Conservation (phyloP, 2,888 invertebrate species). For the Minunthozetes semirufus region DNA sequence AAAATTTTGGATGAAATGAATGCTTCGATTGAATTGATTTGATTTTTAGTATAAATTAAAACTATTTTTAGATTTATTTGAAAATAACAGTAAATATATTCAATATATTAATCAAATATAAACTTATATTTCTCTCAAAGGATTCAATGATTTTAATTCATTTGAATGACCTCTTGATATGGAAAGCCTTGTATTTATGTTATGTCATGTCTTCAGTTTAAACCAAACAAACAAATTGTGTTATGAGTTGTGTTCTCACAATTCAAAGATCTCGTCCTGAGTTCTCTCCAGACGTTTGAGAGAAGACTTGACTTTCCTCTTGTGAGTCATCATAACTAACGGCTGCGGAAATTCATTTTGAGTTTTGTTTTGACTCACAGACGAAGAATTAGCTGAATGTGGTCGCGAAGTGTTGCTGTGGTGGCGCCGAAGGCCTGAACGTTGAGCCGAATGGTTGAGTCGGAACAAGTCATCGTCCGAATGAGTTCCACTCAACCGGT, state of each 20-base stretch:
- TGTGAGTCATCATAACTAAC: slow-evolving; percentile 52
- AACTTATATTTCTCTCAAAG: background rate
- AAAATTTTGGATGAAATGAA: background rate
- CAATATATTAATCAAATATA: background rate
- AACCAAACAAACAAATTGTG: background rate
- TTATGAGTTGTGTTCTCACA: slow-evolving; percentile 56
- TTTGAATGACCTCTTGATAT: background rate
- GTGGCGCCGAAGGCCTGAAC: background rate
- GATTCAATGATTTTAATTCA: background rate
- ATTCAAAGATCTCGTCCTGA: slow-evolving; percentile 83
- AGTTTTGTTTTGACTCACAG: background rate
- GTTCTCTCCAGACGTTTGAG: slow-evolving; percentile 71
- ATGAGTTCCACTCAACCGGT: slow-evolving; percentile 9
- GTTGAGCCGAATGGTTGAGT: background rate
- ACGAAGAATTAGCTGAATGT: slow-evolving; percentile 3
- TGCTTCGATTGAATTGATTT: background rate
- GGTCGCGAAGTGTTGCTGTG: slow-evolving; percentile 17
- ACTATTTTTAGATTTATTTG: background rate
- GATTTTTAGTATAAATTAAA: background rate
- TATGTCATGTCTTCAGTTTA: background rate
- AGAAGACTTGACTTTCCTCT: slow-evolving; percentile 69
- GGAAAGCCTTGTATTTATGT: background rate
- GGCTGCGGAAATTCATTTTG: slow-evolving; percentile 11
- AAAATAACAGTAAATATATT: background rate
- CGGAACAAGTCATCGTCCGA: slow-evolving; percentile 28